Percentiles rank a stretch among this genome's conserved stretches.
These are phyloP conservation scores for Leptinotarsa texana DNA, from an alignment of 1,140 invertebrate genomes.

Conservation along the genomic window DNA sequence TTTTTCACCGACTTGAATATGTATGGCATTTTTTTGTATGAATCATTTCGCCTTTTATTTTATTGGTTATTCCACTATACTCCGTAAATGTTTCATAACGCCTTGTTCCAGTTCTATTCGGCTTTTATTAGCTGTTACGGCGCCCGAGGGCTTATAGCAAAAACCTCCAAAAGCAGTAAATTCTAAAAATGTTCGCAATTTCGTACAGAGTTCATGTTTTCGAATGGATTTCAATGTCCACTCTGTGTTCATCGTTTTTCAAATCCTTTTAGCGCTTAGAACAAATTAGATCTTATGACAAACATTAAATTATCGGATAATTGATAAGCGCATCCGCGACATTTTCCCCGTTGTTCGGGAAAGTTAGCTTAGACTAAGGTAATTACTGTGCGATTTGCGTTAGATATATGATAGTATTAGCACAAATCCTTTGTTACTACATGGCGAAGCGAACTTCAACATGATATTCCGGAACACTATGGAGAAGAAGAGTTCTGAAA, in stretches of 20 bases:
- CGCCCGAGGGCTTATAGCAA: not conserved
- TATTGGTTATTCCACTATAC: not conserved
- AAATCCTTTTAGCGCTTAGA: not conserved
- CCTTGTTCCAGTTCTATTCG: not conserved
- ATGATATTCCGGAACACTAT: not conserved
- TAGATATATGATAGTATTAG: conserved; percentile 4
- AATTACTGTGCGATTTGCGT: conserved; percentile 2
- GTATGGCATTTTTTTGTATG: too few relatives aligned
- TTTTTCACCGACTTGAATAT: too few relatives aligned
- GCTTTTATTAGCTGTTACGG: not conserved
- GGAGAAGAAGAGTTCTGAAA: too few relatives aligned
- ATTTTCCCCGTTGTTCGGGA: not conserved
- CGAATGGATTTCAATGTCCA: not conserved
- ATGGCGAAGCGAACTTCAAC: not conserved
- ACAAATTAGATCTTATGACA: not conserved
- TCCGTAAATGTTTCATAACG: not conserved
- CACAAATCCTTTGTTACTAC: conserved; percentile 3
- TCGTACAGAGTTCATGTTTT: not conserved
- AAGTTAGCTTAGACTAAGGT: not conserved
- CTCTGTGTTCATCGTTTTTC: not conserved
- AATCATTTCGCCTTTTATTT: not conserved
- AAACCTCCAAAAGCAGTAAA: conserved; percentile 2
- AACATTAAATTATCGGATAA: not conserved
- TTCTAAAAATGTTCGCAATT: conserved; percentile 1
- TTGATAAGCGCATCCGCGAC: not conserved